A percentile compares a stretch with the other conserved stretches of the same genome.
Conservation (phyloP, 2,888 invertebrate genomes). For the Esperia sulphurella region DNA sequence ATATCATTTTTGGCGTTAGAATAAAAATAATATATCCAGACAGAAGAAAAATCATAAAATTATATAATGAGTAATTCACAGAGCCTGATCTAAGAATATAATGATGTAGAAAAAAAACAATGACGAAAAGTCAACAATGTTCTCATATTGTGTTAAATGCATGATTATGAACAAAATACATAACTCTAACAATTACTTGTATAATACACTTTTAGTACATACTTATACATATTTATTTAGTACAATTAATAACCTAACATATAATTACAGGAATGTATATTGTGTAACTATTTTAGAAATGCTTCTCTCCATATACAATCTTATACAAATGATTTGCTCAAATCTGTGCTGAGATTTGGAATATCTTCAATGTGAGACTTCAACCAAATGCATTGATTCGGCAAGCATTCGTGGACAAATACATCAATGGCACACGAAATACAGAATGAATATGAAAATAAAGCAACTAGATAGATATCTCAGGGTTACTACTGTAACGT, state of each 20-base stretch:
- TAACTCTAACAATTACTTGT: background rate
- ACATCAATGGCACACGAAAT: background rate
- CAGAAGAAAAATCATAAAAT: background rate
- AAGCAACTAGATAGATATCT: too few relatives aligned
- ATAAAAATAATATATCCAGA: slow-evolving; percentile 6
- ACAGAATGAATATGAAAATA: background rate
- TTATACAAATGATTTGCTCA: background rate
- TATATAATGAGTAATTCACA: slow-evolving; percentile 14
- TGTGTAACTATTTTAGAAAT: background rate
- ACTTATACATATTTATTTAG: too few relatives aligned
- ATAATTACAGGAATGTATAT: slow-evolving; percentile 63
- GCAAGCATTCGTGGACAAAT: background rate
- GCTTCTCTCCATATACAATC: background rate
- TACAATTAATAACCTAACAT: background rate
- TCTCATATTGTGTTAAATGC: too few relatives aligned
- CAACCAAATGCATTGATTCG: background rate
- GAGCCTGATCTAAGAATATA: slow-evolving; percentile 7
- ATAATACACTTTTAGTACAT: too few relatives aligned
- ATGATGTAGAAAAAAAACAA: too few relatives aligned
- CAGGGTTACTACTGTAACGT: too few relatives aligned
- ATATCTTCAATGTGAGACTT: background rate
- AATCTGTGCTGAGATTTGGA: background rate
- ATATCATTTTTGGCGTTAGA: slow-evolving; percentile 14
- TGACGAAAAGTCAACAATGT: too few relatives aligned
- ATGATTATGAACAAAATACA: background rate